Evolutionary conservation across 2,888 invertebrate genomes (phyloP).

Genomic region (Hypomecis punctinalis): DNA sequence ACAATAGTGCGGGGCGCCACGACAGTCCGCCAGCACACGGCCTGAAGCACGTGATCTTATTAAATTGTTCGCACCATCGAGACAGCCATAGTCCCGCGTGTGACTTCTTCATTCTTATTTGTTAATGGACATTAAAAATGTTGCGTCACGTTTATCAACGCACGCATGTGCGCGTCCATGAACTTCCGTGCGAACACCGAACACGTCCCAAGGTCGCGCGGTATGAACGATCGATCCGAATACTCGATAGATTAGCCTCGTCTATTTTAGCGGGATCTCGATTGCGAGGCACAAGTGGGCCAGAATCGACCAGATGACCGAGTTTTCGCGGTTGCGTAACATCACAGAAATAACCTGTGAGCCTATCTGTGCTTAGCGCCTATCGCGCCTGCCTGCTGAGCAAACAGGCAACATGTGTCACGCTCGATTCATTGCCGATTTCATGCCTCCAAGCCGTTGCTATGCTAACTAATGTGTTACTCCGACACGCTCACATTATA

Average conservation of each 20-base stretch:
- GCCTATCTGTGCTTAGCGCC: slow-evolving; percentile 47
- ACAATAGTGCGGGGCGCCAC: slow-evolving; percentile 29
- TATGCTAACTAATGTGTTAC: slow-evolving; percentile 25
- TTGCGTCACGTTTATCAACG: slow-evolving; percentile 47
- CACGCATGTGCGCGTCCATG: slow-evolving; percentile 67
- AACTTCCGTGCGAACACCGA: slow-evolving; percentile 76
- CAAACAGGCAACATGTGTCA: slow-evolving; percentile 42
- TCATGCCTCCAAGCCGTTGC: slow-evolving; percentile 33
- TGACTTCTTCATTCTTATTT: slow-evolving; percentile 32
- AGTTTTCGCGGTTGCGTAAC: slow-evolving; percentile 74
- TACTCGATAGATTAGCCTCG: slow-evolving; percentile 66
- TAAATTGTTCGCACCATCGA: slow-evolving; percentile 28
- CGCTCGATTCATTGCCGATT: slow-evolving; percentile 39
- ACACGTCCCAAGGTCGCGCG: slow-evolving; percentile 68
- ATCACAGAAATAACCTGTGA: slow-evolving; percentile 62
- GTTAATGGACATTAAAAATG: slow-evolving; percentile 38
- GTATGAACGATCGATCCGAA: slow-evolving; percentile 70
- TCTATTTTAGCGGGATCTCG: slow-evolving; percentile 67
- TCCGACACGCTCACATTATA: slow-evolving; percentile 22
- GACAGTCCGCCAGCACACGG: slow-evolving; percentile 2
- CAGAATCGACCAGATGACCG: slow-evolving; percentile 73
- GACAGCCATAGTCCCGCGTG: slow-evolving; percentile 32
- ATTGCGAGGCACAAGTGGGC: slow-evolving; percentile 60
- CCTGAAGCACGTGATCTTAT: slow-evolving; percentile 22
- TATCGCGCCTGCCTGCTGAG: slow-evolving; percentile 39